Percentiles rank a stretch among this genome's conserved stretches.
Evolutionary conservation across 2,113 vertebrate genomes (phyloP).

Genomic region (Lasiurus borealis): DNA sequence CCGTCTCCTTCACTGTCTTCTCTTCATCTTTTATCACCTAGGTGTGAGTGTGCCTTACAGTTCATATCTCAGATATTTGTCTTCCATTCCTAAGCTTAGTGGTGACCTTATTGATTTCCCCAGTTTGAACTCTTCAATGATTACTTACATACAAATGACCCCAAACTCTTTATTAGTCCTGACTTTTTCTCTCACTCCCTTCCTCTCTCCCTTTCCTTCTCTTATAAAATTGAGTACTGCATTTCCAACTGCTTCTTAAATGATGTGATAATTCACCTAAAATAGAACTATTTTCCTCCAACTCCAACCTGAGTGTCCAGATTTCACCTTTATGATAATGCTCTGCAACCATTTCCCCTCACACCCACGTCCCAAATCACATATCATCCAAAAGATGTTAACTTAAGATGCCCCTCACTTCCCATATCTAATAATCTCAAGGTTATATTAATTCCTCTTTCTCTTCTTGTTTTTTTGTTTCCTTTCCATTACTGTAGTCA

Average conservation of each 20-base stretch:
- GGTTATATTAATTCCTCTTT: neutral
- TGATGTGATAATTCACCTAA: neutral
- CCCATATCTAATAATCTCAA: neutral
- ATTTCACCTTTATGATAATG: neutral
- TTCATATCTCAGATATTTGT: neutral
- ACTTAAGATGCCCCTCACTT: neutral
- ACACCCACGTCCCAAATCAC: neutral
- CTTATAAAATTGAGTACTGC: neutral
- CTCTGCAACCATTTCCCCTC: neutral
- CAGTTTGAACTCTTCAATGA: neutral
- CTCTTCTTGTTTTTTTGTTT: neutral
- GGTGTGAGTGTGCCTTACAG: neutral
- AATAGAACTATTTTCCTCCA: neutral
- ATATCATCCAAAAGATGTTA: neutral
- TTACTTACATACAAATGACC: neutral
- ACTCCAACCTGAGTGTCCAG: neutral
- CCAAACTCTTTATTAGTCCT: neutral
- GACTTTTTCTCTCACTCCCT: neutral
- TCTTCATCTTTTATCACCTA: neutral
- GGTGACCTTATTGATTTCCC: neutral
- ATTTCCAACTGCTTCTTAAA: slow-evolving; percentile 11
- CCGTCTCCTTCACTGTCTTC: neutral
- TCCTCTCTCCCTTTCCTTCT: neutral
- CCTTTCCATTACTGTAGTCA: neutral
- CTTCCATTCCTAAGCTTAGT: neutral